phyloP scores from a whole-genome alignment of 2,888 invertebrate genomes.

The Oxyscelio sp. region DNA sequence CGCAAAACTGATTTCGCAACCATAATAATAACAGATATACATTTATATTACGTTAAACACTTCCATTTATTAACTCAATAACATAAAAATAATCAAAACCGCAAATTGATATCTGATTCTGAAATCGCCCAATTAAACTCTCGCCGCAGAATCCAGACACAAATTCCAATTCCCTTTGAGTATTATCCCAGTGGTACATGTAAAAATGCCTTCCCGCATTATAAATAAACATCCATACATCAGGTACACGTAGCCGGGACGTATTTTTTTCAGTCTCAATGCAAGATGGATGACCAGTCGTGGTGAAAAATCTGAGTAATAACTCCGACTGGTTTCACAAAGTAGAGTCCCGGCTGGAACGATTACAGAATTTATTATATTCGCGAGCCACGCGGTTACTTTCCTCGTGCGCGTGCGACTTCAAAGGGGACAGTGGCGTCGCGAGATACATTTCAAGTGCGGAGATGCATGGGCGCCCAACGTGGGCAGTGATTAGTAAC shows the following conservation, averaged over 20 bases:
- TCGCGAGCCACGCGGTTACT: conserved; percentile 52
- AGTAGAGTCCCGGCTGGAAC: conserved; percentile 31
- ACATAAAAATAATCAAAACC: too few species aligned
- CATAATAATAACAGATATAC: too few species aligned
- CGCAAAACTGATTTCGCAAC: too few species aligned
- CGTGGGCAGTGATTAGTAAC: conserved; percentile 76
- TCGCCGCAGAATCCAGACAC: neutral
- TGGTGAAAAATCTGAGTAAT: conserved; percentile 51
- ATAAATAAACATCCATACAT: conserved; percentile 59
- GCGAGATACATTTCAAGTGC: conserved; percentile 40
- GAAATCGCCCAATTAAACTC: neutral
- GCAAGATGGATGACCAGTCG: conserved; percentile 43
- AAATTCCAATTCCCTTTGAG: conserved; percentile 14
- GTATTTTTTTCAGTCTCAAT: conserved; percentile 48
- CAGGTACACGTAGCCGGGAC: conserved; percentile 26
- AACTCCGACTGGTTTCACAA: conserved; percentile 45
- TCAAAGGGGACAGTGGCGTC: conserved; percentile 56
- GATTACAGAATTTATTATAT: conserved; percentile 61
- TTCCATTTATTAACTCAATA: neutral
- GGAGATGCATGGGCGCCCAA: conserved; percentile 35
- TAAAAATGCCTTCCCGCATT: conserved; percentile 26
- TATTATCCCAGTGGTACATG: conserved; percentile 7
- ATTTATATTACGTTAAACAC: neutral
- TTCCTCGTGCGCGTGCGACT: conserved; percentile 60
- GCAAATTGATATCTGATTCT: too few species aligned